Evolutionary conservation across 2,888 invertebrate genomes (phyloP).

Genomic region (Pardosa pseudoannulata): DNA sequence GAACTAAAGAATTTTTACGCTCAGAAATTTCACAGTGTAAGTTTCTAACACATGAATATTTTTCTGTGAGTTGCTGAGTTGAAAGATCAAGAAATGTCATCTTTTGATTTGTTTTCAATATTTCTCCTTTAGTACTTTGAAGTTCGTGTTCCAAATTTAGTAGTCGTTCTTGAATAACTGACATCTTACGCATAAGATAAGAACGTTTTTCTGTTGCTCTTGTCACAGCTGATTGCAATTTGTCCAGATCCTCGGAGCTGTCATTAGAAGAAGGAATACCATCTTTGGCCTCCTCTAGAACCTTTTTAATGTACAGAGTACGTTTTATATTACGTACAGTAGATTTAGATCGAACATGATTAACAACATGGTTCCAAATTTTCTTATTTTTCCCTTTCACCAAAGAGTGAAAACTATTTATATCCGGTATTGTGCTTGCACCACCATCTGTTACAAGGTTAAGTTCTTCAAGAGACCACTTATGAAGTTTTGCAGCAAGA

Average conservation of each 20-base stretch:
- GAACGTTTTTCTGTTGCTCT: constrained; percentile 13
- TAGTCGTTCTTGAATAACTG: neutral
- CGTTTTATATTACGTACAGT: neutral
- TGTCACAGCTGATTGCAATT: neutral
- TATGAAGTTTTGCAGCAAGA: constrained; percentile 11
- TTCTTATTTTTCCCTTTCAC: constrained; percentile 17
- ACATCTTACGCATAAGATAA: neutral
- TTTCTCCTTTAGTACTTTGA: neutral
- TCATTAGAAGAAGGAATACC: neutral
- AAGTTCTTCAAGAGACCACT: constrained; percentile 5
- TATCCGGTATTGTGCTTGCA: neutral
- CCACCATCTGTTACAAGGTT: constrained; percentile 22
- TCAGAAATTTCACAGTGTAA: neutral
- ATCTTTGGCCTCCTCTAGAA: neutral
- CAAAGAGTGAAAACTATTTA: neutral
- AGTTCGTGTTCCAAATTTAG: neutral
- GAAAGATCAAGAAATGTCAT: neutral
- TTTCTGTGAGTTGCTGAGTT: neutral
- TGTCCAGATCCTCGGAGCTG: neutral
- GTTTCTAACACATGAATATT: neutral
- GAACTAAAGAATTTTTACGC: neutral
- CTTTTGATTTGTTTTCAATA: neutral
- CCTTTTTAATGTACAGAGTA: neutral
- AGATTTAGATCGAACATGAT: constrained; percentile 15
- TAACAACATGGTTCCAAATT: constrained; percentile 24